Conservation (phyloP, 2,113 vertebrate genomes). For the Hemiprocne comata region DNA sequence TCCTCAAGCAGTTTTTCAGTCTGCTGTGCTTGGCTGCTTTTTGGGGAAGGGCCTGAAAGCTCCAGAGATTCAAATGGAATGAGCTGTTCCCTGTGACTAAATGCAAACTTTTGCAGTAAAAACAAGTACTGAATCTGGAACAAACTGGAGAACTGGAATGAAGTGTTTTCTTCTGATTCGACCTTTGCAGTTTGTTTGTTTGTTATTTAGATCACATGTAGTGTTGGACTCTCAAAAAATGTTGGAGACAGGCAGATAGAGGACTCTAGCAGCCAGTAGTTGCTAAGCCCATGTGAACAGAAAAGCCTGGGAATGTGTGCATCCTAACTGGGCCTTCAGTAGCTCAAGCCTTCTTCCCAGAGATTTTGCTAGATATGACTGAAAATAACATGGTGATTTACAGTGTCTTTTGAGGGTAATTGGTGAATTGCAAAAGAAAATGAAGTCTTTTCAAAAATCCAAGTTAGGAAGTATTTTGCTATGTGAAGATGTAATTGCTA, state of each 20-base stretch:
- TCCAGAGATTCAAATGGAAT: neutral
- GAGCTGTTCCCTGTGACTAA: neutral
- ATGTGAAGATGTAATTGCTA: slow-evolving; percentile 15
- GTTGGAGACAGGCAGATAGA: neutral
- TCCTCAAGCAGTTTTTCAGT: neutral
- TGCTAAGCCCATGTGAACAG: neutral
- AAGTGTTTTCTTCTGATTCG: neutral
- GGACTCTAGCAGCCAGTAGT: neutral
- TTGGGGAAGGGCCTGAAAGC: slow-evolving; percentile 21
- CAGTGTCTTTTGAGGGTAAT: neutral
- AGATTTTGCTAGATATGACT: neutral
- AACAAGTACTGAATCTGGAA: neutral
- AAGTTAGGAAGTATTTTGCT: slow-evolving; percentile 33
- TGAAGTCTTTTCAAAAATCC: neutral
- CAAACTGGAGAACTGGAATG: neutral
- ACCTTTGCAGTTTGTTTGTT: neutral
- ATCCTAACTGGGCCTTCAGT: neutral
- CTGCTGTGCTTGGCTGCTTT: slow-evolving; percentile 26
- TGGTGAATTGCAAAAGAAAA: slow-evolving; percentile 11
- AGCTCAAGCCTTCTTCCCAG: neutral
- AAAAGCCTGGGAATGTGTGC: neutral
- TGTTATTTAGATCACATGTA: neutral
- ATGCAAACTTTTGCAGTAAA: neutral
- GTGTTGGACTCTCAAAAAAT: neutral
- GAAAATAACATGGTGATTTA: neutral